phyloP scores from a whole-genome alignment of 2,888 invertebrate species.

The Heliconius cydno region DNA sequence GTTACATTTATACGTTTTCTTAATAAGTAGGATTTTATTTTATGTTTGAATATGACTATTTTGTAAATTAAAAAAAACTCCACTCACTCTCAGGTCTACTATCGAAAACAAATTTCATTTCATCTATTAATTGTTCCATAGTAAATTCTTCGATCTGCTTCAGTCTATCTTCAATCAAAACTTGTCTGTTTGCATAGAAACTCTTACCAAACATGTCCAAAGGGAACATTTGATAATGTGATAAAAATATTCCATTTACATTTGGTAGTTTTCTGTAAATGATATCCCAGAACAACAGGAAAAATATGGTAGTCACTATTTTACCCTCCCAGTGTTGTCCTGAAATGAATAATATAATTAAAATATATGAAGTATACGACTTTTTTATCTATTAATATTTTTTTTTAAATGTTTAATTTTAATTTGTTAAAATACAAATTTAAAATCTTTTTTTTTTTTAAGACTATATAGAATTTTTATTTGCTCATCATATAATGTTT shows the following conservation, averaged over 20 bases:
- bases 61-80: background rate
- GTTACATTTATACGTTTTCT: too few species aligned
- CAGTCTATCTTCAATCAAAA: constrained; percentile 82
- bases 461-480: too few species aligned
- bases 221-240: constrained; percentile 86
- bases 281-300: constrained; percentile 91
- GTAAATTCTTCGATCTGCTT: constrained; percentile 59
- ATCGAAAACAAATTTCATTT: constrained; percentile 78
- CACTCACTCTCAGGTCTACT: constrained; percentile 70
- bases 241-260: constrained; percentile 85
- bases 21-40: too few species aligned
- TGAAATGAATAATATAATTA: constrained; percentile 52
- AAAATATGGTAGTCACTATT: constrained; percentile 85
- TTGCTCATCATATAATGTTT: too few species aligned
- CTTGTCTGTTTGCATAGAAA: constrained; percentile 87
- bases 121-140: constrained; percentile 66
- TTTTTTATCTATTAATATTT: background rate
- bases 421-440: too few species aligned
- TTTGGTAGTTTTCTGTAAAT: constrained; percentile 82
- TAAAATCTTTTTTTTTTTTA: too few species aligned
- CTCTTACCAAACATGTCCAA: constrained; percentile 86
- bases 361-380: background rate
- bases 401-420: background rate
- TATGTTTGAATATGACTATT: too few species aligned
- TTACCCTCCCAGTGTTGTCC: constrained; percentile 90